Conservation (phyloP, 2,113 vertebrate genomes). For the Sula dactylatra region DNA sequence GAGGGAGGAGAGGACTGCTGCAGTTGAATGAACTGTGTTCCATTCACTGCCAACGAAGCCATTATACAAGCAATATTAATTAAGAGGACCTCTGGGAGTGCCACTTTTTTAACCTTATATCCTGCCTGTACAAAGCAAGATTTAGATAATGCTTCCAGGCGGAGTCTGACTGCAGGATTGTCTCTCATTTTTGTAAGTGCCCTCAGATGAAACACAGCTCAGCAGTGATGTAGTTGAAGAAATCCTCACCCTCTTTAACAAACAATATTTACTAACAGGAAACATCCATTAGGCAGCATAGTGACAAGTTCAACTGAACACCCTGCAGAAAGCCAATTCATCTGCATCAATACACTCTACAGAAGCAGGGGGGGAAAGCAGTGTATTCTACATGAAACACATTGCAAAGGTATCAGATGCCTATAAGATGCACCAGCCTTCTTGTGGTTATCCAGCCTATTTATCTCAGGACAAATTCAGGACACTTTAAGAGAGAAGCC, state of each 20-base stretch:
- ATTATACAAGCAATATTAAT: slow-evolving; percentile 51
- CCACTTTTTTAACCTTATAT: slow-evolving; percentile 32
- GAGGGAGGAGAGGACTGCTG: neutral
- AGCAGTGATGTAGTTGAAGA: neutral
- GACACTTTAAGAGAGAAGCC: neutral
- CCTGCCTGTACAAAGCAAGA: neutral
- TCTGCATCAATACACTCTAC: neutral
- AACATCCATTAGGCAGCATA: neutral
- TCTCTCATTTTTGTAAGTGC: neutral
- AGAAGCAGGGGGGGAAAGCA: neutral
- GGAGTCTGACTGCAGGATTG: neutral
- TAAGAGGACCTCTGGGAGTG: slow-evolving; percentile 29
- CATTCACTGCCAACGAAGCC: slow-evolving; percentile 19
- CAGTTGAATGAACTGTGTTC: neutral
- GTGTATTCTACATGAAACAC: neutral
- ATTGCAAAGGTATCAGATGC: neutral
- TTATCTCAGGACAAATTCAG: neutral
- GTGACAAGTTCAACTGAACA: neutral
- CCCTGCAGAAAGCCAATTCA: neutral
- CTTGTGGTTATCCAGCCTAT: neutral
- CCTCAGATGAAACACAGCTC: neutral
- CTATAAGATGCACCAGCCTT: neutral
- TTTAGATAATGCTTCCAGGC: neutral
- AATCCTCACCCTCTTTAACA: neutral
- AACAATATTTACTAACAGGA: neutral